Conservation (phyloP, 2,888 invertebrate species). For the Rhagophthalmus giganteus region DNA sequence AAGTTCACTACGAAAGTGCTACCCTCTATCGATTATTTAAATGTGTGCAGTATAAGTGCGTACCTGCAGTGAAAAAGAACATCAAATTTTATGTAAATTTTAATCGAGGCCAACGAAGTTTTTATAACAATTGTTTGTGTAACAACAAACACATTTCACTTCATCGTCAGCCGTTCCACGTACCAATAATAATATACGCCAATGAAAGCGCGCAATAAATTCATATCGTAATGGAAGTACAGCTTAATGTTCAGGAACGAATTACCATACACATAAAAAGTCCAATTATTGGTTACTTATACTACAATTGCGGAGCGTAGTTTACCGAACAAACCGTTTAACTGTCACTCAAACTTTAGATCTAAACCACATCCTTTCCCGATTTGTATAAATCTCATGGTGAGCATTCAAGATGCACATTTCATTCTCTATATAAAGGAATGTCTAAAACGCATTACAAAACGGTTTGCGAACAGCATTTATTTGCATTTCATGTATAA, state of each 20-base stretch:
- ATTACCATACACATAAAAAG: neutral
- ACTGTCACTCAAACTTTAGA: constrained; percentile 8
- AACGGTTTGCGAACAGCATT: constrained; percentile 3
- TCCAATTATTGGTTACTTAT: neutral
- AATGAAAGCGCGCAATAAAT: neutral
- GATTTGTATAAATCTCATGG: constrained; percentile 10
- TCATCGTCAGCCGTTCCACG: too few relatives aligned
- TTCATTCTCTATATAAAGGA: constrained; percentile 7
- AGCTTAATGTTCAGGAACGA: neutral
- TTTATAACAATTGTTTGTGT: neutral
- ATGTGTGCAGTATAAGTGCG: too few relatives aligned
- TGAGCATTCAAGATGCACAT: constrained; percentile 1
- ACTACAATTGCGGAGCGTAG: too few relatives aligned
- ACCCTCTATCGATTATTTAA: too few relatives aligned
- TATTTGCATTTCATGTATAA: constrained; percentile 8
- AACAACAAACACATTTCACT: too few relatives aligned
- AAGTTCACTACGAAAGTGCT: too few relatives aligned
- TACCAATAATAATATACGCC: neutral
- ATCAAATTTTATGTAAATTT: neutral
- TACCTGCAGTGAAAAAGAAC: too few relatives aligned
- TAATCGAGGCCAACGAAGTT: neutral
- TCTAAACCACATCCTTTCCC: neutral
- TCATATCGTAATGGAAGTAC: neutral
- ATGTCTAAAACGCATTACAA: constrained; percentile 3
- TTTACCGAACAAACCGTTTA: constrained; percentile 11